These are phyloP conservation scores for Callitettix versicolor DNA, from an alignment of 1,140 invertebrate species.

Conservation along the genomic window DNA sequence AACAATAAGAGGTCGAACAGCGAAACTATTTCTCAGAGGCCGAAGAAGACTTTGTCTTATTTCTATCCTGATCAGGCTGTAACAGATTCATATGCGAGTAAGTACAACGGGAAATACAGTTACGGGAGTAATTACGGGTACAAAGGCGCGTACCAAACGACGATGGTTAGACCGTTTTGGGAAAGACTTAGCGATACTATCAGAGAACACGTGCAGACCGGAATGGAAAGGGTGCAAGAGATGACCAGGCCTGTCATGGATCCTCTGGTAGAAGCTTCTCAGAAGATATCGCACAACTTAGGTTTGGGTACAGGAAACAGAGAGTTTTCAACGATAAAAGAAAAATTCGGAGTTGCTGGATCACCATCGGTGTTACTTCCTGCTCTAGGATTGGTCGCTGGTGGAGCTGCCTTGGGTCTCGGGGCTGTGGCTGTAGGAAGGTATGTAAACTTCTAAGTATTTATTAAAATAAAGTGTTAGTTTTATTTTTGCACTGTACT, in stretches of 20 bases:
- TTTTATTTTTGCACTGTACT: no score
- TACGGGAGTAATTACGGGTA: slow-evolving; percentile 24
- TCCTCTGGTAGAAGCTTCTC: slow-evolving; percentile 60
- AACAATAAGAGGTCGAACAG: slow-evolving; percentile 27
- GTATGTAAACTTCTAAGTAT: slow-evolving; percentile 17
- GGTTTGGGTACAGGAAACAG: slow-evolving; percentile 42
- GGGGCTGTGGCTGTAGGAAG: slow-evolving; percentile 66
- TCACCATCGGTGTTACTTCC: slow-evolving; percentile 50
- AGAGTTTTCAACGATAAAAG: slow-evolving; percentile 39
- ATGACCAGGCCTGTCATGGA: slow-evolving; percentile 58
- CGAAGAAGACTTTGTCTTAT: slow-evolving; percentile 32
- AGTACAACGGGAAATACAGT: slow-evolving; percentile 22
- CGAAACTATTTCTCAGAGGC: slow-evolving; percentile 25
- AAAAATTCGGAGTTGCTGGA: slow-evolving; percentile 53
- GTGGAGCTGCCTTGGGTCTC: slow-evolving; percentile 63
- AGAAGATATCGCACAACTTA: slow-evolving; percentile 63
- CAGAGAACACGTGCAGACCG: slow-evolving; percentile 55
- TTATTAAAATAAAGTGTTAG: neutral
- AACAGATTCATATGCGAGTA: slow-evolving; percentile 12
- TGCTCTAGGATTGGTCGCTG: slow-evolving; percentile 60
- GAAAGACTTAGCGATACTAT: slow-evolving; percentile 56
- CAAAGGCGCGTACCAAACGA: slow-evolving; percentile 32
- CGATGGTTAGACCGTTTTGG: slow-evolving; percentile 52
- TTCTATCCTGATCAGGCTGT: slow-evolving; percentile 20
- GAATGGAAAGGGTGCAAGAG: slow-evolving; percentile 55